Conservation (phyloP, 2,888 invertebrate genomes). For the Latrodectus hesperus region DNA sequence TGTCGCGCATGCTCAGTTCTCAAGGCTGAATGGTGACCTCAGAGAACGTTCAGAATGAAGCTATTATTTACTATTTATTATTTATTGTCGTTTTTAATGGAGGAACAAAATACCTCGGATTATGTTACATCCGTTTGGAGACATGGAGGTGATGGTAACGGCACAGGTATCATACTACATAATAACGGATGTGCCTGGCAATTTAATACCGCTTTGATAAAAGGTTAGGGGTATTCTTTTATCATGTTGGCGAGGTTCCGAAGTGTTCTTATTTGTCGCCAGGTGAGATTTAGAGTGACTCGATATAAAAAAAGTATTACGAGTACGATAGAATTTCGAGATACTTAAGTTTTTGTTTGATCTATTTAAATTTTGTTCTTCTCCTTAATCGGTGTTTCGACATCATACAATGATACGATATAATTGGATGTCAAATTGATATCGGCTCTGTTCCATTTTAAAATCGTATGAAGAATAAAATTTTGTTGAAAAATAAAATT, state of each 20-base stretch:
- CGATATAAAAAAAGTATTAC: no score
- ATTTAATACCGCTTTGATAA: conserved; percentile 23
- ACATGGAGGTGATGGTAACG: background rate
- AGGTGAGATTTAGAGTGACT: no score
- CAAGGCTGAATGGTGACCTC: conserved; percentile 63
- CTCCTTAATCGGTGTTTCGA: no score
- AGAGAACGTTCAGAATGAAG: conserved; percentile 22
- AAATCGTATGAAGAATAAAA: no score
- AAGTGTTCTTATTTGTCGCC: no score
- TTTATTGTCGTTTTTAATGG: conserved; percentile 64
- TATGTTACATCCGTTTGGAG: conserved; percentile 50
- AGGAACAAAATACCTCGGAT: conserved; percentile 55
- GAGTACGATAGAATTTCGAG: no score
- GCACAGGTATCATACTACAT: conserved; percentile 18
- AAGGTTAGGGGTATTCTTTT: background rate
- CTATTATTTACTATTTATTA: conserved; percentile 54
- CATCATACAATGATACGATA: no score
- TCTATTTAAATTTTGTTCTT: no score
- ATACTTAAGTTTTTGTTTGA: no score
- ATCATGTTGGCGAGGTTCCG: background rate
- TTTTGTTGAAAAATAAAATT: no score
- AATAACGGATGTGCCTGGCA: conserved; percentile 36
- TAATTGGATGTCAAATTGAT: no score
- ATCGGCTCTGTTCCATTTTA: no score
- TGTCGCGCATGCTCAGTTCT: conserved; percentile 29